Percentiles rank a stretch among this genome's conserved stretches.
Evolutionary conservation across 2,888 invertebrate genomes (phyloP).

Genomic region (Dioctria linearis): DNA sequence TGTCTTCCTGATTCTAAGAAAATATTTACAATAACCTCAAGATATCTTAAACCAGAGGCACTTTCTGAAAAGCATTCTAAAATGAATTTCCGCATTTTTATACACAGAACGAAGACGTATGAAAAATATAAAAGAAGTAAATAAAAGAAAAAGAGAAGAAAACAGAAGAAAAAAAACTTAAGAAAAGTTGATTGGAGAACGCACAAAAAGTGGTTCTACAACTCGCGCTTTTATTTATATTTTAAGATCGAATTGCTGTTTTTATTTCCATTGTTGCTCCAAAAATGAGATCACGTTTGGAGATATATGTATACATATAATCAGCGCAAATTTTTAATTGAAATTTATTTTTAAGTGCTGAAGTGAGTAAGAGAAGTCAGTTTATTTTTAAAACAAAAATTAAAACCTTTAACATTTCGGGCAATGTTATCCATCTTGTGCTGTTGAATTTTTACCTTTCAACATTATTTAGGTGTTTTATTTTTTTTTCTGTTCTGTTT

Average conservation of each 20-base stretch:
- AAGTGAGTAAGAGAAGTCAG: constrained; percentile 1
- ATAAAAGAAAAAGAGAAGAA: not conserved
- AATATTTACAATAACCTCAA: not conserved
- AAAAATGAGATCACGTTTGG: constrained; percentile 31
- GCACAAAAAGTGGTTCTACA: constrained; percentile 25
- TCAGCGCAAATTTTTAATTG: not conserved
- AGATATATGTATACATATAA: not conserved
- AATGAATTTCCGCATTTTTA: constrained; percentile 33
- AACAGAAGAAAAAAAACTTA: not conserved
- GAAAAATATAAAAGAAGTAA: no score
- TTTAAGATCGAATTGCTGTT: constrained; percentile 8
- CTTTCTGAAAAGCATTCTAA: not conserved
- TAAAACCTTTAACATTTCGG: no score
- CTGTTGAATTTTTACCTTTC: no score
- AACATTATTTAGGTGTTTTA: no score
- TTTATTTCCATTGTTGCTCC: constrained; percentile 26
- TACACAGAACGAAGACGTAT: not conserved
- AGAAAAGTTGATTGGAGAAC: not conserved
- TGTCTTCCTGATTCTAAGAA: not conserved
- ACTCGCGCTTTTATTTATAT: constrained; percentile 30
- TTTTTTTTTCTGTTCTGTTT: no score
- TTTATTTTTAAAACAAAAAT: no score
- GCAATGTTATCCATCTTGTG: no score
- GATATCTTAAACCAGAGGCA: not conserved
- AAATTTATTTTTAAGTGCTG: constrained; percentile 26